Conservation (phyloP, 2,113 vertebrate species). For the Cinclus cinclus region DNA sequence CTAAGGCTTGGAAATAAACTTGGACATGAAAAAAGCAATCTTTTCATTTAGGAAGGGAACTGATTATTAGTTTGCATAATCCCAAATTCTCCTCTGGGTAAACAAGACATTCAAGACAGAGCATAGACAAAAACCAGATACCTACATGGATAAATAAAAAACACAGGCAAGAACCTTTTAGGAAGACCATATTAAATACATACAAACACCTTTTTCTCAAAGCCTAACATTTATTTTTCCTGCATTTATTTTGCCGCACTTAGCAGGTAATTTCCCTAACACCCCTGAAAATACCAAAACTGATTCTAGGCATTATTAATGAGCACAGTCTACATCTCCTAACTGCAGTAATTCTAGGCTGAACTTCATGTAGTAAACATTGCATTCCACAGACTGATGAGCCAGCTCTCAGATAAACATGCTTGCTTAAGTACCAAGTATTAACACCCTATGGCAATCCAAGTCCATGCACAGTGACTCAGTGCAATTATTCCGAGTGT, state of each 20-base stretch:
- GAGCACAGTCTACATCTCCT: background rate
- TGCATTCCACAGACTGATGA: background rate
- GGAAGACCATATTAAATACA: background rate
- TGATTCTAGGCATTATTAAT: background rate
- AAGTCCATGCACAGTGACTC: constrained; percentile 39
- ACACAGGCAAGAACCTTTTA: background rate
- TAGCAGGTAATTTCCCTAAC: background rate
- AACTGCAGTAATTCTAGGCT: background rate
- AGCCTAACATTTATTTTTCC: background rate
- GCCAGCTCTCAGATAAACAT: constrained; percentile 42
- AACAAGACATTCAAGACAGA: background rate
- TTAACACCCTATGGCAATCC: constrained; percentile 52
- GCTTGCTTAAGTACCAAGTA: constrained; percentile 35
- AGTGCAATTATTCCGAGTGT: constrained; percentile 24
- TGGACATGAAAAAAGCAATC: background rate
- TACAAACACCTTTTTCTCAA: background rate
- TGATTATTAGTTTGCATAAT: background rate
- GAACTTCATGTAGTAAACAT: constrained; percentile 1
- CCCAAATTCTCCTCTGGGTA: background rate
- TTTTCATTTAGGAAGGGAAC: background rate
- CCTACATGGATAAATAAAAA: background rate
- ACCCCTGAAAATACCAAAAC: background rate
- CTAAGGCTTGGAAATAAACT: background rate
- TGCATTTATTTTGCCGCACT: background rate
- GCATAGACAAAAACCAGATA: background rate